Evolutionary conservation across 2,888 invertebrate species (phyloP).

Genomic region (Diabrotica balteata): DNA sequence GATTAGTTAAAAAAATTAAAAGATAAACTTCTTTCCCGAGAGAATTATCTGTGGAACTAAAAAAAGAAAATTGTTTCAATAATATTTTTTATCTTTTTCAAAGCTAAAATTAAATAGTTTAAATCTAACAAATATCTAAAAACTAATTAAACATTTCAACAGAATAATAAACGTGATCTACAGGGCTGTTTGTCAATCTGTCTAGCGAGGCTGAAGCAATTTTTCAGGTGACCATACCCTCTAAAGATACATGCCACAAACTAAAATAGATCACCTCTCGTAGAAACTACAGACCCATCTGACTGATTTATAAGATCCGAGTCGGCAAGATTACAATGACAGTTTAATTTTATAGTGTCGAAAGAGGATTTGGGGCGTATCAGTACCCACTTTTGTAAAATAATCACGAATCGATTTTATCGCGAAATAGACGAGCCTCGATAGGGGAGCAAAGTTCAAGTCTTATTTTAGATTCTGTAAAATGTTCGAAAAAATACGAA

Average conservation of each 20-base stretch:
- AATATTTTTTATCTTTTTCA: no score
- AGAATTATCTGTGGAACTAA: no score
- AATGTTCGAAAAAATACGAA: neutral
- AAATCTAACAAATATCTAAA: no score
- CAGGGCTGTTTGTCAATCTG: neutral
- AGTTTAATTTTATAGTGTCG: slow-evolving; percentile 34
- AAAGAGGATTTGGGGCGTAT: slow-evolving; percentile 31
- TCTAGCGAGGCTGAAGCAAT: slow-evolving; percentile 13
- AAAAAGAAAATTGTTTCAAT: no score
- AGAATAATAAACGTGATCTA: no score
- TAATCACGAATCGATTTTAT: slow-evolving; percentile 23
- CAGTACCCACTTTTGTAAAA: slow-evolving; percentile 22
- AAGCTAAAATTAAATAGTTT: no score
- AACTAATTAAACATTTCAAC: no score
- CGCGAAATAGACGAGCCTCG: neutral
- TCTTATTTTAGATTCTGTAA: slow-evolving; percentile 5
- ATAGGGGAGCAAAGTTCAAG: slow-evolving; percentile 1
- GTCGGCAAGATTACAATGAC: slow-evolving; percentile 32
- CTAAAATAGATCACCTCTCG: slow-evolving; percentile 30
- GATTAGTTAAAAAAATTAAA: no score
- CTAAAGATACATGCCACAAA: slow-evolving; percentile 30
- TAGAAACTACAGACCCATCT: slow-evolving; percentile 24
- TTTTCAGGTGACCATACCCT: slow-evolving; percentile 30
- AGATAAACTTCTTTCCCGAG: no score
- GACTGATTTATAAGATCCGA: slow-evolving; percentile 33